phyloP scores from a whole-genome alignment of 2,113 vertebrate genomes.

The Cebus imitator region DNA sequence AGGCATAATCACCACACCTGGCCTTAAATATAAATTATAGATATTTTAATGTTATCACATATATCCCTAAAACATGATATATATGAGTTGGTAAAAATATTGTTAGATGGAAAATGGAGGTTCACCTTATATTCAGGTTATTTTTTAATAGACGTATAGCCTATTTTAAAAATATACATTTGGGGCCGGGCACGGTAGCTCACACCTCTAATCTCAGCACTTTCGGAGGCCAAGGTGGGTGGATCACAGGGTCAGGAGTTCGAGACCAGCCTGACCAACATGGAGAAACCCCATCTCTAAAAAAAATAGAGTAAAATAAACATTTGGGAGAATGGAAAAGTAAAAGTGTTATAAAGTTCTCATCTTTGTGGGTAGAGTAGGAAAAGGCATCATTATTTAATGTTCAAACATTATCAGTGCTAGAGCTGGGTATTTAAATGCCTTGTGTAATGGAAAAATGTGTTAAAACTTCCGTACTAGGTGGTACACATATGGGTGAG shows the following conservation, averaged over 20 bases:
- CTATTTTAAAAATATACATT: background rate
- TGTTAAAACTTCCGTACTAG: background rate
- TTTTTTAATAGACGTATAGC: background rate
- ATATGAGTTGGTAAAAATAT: background rate
- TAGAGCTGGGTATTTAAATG: background rate
- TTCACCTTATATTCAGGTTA: background rate
- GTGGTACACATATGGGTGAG: background rate
- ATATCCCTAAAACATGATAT: background rate
- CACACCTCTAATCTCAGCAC: no score
- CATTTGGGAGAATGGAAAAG: background rate
- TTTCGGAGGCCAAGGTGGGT: no score
- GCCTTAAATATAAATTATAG: background rate
- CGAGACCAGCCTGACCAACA: no score
- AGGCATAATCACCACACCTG: no score
- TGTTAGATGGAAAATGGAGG: background rate
- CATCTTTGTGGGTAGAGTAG: background rate
- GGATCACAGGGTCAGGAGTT: no score
- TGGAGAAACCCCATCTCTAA: no score
- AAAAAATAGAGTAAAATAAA: no score
- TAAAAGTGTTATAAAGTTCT: background rate
- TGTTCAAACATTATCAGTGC: background rate
- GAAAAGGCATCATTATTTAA: background rate
- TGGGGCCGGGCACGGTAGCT: background rate
- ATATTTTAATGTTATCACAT: background rate
- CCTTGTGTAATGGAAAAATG: background rate